These are phyloP conservation scores for Echinarachnius parma DNA, from an alignment of 53 echinoderm and acorn worm species.

Conservation along the genomic window DNA sequence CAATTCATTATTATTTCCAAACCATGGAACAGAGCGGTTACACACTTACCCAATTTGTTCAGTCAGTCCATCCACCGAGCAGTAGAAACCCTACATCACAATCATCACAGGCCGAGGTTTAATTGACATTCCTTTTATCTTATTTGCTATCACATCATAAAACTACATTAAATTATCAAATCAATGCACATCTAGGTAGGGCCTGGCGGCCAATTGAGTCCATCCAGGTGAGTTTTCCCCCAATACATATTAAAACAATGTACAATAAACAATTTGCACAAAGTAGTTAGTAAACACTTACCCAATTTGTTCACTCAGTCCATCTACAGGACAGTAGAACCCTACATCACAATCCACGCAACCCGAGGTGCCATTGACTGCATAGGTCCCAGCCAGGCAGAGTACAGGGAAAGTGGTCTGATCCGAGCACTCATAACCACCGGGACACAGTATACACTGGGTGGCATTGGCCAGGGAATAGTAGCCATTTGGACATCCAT, in stretches of 20 bases:
- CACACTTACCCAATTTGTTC: no score
- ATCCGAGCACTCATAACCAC: conserved; percentile 61
- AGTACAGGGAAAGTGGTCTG: conserved; percentile 44
- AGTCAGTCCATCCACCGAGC: no score
- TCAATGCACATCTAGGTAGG: no score
- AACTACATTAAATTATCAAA: no score
- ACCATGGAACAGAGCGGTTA: no score
- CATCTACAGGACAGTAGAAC: conserved; percentile 74
- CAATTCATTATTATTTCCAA: no score
- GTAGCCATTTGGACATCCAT: conserved; percentile 62
- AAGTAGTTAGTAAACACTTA: conserved; percentile 4
- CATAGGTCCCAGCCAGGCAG: conserved; percentile 63
- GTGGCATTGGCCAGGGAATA: conserved; percentile 88
- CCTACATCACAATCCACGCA: conserved; percentile 58
- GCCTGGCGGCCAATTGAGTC: no score
- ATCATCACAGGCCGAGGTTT: no score
- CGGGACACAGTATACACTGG: conserved; percentile 73
- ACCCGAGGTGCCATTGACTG: conserved; percentile 58
- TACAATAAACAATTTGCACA: background rate
- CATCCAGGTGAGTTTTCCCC: no score
- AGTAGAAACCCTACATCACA: no score
- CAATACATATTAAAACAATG: background rate
- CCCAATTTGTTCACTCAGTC: conserved; percentile 73
- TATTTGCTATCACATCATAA: no score
- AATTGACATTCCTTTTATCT: no score